Percentiles rank a stretch among this genome's conserved stretches.
Evolutionary conservation across 2,888 invertebrate species (phyloP).

Genomic region (Boloria selene): DNA sequence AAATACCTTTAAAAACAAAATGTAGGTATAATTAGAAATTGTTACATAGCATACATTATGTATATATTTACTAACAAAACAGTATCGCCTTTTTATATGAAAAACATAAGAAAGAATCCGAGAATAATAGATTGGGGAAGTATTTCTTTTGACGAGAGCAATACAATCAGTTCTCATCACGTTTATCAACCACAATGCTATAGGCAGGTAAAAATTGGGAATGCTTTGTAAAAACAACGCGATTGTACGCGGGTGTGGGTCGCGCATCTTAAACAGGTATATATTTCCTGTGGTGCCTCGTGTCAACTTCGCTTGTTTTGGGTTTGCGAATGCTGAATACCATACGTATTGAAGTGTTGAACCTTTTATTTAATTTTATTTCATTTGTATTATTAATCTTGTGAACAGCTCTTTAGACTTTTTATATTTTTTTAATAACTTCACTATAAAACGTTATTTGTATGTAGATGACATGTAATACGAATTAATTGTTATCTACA

Average conservation of each 20-base stretch:
- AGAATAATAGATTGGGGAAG: conserved; percentile 11
- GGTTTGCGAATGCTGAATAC: conserved; percentile 17
- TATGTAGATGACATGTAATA: no score
- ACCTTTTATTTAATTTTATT: no score
- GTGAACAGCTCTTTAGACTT: no score
- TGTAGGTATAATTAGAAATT: no score
- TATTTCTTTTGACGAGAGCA: conserved; percentile 7
- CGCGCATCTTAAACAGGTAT: conserved; percentile 33
- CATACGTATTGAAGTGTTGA: not conserved
- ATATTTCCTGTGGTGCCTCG: conserved; percentile 28
- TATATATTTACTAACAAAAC: not conserved
- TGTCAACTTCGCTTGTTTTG: conserved; percentile 19
- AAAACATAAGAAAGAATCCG: not conserved
- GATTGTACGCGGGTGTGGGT: conserved; percentile 26
- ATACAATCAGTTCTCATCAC: conserved; percentile 24
- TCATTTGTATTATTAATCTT: no score
- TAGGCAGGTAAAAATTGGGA: conserved; percentile 35
- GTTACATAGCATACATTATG: no score
- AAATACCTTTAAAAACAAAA: no score
- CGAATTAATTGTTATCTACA: no score
- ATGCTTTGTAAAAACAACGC: conserved; percentile 34
- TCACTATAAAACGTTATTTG: no score
- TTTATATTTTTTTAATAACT: no score
- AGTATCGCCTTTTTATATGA: not conserved
- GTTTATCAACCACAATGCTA: conserved; percentile 23